Conservation (phyloP, 2,113 vertebrate species). For the Gyps fulvus region DNA sequence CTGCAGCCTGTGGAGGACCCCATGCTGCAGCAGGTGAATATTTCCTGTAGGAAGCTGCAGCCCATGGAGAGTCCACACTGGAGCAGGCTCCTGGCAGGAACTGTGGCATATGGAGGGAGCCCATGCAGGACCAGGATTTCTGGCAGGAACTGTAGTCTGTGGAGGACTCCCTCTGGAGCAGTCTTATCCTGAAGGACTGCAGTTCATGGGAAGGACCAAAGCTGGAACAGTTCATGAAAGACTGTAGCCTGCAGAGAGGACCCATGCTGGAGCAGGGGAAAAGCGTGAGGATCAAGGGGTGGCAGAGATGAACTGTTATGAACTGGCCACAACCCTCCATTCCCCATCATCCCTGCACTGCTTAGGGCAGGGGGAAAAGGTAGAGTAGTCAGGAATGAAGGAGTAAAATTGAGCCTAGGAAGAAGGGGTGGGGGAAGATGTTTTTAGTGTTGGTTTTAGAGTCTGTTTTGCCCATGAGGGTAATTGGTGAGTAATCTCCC, state of each 20-base stretch:
- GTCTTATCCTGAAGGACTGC: neutral
- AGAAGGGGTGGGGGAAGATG: neutral
- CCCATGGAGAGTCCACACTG: neutral
- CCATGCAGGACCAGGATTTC: neutral
- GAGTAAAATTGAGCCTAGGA: neutral
- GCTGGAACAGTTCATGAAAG: neutral
- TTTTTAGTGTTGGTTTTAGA: neutral
- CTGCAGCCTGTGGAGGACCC: too few species aligned
- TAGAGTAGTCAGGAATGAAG: neutral
- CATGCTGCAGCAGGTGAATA: neutral
- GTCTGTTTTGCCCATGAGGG: neutral
- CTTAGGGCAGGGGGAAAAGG: neutral
- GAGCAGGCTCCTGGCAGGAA: neutral
- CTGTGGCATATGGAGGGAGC: neutral
- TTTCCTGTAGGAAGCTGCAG: neutral
- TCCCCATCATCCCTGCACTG: neutral
- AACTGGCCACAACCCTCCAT: neutral
- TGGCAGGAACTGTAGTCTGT: neutral
- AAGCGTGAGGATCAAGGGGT: too few species aligned
- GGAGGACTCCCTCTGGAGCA: neutral
- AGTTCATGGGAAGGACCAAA: neutral
- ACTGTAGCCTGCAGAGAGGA: neutral
- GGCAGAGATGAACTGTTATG: too few species aligned
- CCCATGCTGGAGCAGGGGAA: too few species aligned
- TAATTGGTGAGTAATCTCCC: neutral